These are phyloP conservation scores for Eutrigla gurnardus DNA, from an alignment of 2,797 vertebrate genomes.

Conservation along the genomic window DNA sequence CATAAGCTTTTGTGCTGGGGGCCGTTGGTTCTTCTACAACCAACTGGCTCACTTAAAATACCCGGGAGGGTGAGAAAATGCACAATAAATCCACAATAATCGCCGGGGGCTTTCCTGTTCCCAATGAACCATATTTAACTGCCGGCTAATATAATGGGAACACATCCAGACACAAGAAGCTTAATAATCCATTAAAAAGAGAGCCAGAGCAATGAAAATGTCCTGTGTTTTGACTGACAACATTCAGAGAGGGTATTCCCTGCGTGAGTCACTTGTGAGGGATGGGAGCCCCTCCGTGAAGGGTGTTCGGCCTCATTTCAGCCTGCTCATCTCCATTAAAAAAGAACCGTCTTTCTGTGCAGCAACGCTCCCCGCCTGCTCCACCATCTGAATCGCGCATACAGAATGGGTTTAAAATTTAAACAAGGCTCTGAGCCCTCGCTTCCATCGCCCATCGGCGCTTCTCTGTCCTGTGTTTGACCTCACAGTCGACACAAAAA, in stretches of 20 bases:
- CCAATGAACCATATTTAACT: conserved; percentile 58
- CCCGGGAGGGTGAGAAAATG: conserved; percentile 55
- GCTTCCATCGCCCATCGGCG: conserved; percentile 2
- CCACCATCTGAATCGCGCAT: conserved; percentile 35
- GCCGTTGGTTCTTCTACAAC: conserved; percentile 30
- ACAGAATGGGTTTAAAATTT: conserved; percentile 73
- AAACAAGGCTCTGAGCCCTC: conserved; percentile 64
- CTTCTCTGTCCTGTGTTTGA: conserved; percentile 47
- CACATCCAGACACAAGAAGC: conserved; percentile 55
- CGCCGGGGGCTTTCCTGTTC: conserved; percentile 61
- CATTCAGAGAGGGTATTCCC: conserved; percentile 44
- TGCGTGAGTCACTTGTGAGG: conserved; percentile 29
- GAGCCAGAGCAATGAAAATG: conserved; percentile 48
- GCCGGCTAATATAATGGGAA: conserved; percentile 51
- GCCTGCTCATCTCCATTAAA: conserved; percentile 57
- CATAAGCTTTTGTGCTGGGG: conserved; percentile 35
- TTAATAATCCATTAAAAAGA: conserved; percentile 55
- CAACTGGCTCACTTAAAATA: conserved; percentile 62
- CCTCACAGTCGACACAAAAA: conserved; percentile 42
- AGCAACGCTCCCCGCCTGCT: conserved; percentile 17
- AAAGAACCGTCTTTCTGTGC: conserved; percentile 45
- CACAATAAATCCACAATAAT: conserved; percentile 68
- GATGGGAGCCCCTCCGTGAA: conserved; percentile 42
- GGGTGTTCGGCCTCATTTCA: conserved; percentile 40
- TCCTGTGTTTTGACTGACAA: conserved; percentile 61